Evolutionary conservation across 2,888 invertebrate genomes (phyloP), one percentile per base, ranked within the genome.

Genomic region (Ischnus inquisitorius): DNA sequence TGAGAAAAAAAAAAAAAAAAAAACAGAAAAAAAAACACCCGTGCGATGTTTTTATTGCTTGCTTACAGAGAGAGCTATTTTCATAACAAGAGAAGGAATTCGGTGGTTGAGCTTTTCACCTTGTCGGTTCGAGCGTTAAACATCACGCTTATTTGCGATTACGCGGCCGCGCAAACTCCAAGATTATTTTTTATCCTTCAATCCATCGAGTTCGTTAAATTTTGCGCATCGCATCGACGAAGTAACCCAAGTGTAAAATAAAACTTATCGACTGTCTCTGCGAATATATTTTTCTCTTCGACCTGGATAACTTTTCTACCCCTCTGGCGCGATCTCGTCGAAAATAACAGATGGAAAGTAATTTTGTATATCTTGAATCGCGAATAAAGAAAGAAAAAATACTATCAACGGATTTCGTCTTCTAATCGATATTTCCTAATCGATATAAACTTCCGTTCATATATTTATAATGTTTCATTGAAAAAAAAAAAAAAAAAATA

Each of bases 51-150:
- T 72, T 72, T 72, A 72, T 72, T 72, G 25, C 25, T 72, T 28
- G 43, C 43, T 72, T 60, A 60, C 43, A 60, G 46, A 71, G 54
- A 54, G 22, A 60, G n/a, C 72, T 72, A 72, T 72, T 72, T 72
- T 60, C 43, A 60, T 46, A 60, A 43, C 60, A 6, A 28, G 12
- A 46, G 43, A 57, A 60, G 3, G 25, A 46, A 60, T 10, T 14
- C 34, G 34, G 48, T 16, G 67, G 43, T 54, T 16, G 43, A 22
- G 54, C 22, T 12, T 72, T 43, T 54, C 8, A 60, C 4, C 10
- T 28, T 43, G 4, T 28, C 43, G 16, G 16, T 54, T 72, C 69
- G 39, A 54, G n/a, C 16, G 39, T 3, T 69, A 54, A 69, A 54
- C 54, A 4, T 57, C 54, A 1, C 34, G 34, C 6, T 34, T 34